A percentile compares a stretch with the other conserved stretches of the same genome.
Conservation (phyloP, 2,113 vertebrate genomes). For the Danio rerio region DNA sequence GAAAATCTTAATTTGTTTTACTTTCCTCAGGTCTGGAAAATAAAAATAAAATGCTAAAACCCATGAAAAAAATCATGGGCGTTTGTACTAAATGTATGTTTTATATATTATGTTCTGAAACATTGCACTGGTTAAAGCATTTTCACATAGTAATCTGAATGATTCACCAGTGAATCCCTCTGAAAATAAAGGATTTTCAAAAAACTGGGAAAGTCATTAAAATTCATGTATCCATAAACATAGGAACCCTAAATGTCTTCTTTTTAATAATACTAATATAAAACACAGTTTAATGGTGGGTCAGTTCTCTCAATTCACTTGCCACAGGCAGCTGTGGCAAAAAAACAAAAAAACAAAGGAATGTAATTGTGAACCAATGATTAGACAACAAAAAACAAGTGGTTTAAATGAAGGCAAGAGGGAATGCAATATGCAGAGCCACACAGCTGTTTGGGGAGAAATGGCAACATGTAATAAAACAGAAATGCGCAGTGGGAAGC, state of each 20-base stretch:
- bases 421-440: constrained; percentile 11
- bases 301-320: not conserved
- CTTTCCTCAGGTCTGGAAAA: too few species aligned
- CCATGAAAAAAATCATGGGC: too few species aligned
- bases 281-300: not conserved
- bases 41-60: too few species aligned
- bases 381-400: constrained; percentile 16
- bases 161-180: not conserved
- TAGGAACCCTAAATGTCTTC: not conserved
- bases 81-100: too few species aligned
- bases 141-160: not conserved
- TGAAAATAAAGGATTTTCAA: not conserved
- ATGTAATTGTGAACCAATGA: not conserved
- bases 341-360: constrained; percentile 11
- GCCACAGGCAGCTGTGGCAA: not conserved
- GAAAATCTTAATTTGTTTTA: too few species aligned
- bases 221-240: not conserved
- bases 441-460: constrained; percentile 6
- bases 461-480: constrained; percentile 3
- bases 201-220: not conserved
- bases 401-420: not conserved
- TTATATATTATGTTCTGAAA: too few species aligned
- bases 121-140: too few species aligned
- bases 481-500: not conserved
- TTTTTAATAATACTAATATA: not conserved